Evolutionary conservation across 1,140 invertebrate genomes (phyloP), one percentile per base, ranked within the genome.

Genomic region (Drosophila busckii): DNA sequence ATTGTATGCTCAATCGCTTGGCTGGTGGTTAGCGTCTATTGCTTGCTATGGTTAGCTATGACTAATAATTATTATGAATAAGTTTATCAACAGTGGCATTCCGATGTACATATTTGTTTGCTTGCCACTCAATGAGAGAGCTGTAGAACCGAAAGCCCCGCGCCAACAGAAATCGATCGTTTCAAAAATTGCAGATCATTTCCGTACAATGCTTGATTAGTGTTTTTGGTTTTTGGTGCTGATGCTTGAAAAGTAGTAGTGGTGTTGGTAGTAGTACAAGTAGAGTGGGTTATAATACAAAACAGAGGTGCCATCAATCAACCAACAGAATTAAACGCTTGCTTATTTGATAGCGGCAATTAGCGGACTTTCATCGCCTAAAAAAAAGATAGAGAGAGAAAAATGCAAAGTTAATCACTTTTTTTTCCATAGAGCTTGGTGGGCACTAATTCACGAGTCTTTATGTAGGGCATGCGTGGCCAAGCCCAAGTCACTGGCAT

Each of bases 401-500:
- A 32, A 69, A 50, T 46, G 49, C 34, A 68, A 58, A 13, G 44
- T 76, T 76, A 82, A 52, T 86, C 71, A 86, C 84, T 80, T 86
- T 78, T 73, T 52, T 87, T 83, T 58, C 78, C 73, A 42, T 85
- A 87, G 20, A 87, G 70, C 50, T 87, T 68, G 12, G 80, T 87
- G 53, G 86, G 86, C 49, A 70, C 71, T 70, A 87, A 85, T 60
- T 85, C 83, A 67, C 84, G 83, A 53, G 86, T 87, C 58, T 87
- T 87, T 29, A 87, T 86, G 62, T 67, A 84, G 53, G 84, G 86
- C 75, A 85, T 80, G 45, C 85, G 58, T 3, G 86, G 86, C 94
- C 94, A 96, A 15, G 90, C 87, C 89, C 94, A 96, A 13, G 91
- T 89, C 8, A 90, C 90, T 4, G 94, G 94, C 88, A 96, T 90